These are phyloP conservation scores for Spheniscus mendiculus DNA, from an alignment of 2,113 vertebrate species.

Conservation along the genomic window DNA sequence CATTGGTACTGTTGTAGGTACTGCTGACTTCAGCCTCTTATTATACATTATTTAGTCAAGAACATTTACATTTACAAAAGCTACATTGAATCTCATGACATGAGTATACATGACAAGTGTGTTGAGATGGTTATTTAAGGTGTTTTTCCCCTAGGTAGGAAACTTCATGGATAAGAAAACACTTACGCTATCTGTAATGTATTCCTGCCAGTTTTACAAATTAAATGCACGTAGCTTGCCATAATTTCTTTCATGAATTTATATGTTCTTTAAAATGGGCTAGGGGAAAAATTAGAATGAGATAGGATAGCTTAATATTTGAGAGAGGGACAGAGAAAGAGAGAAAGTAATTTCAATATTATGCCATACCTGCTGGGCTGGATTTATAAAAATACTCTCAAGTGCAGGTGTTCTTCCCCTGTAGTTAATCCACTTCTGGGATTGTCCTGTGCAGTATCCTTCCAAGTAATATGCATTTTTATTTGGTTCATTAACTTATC, in stretches of 20 bases:
- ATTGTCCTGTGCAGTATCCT: neutral
- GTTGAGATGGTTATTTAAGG: constrained; percentile 3
- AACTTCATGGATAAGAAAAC: neutral
- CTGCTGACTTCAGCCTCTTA: neutral
- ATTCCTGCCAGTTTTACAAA: neutral
- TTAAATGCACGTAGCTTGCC: neutral
- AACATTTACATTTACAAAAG: neutral
- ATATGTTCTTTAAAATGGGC: neutral
- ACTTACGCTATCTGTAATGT: neutral
- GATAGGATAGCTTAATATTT: neutral
- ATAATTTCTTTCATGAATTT: neutral
- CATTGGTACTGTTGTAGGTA: neutral
- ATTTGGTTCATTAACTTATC: neutral
- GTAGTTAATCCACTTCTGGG: neutral
- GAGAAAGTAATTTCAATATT: neutral
- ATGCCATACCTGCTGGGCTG: neutral
- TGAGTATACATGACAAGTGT: neutral
- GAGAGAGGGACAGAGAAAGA: neutral
- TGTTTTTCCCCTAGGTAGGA: neutral
- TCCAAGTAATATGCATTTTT: neutral
- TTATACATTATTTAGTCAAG: neutral
- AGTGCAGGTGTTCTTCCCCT: neutral
- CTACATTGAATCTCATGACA: neutral
- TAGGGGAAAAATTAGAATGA: neutral
- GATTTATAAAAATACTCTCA: neutral